Conservation (phyloP, 2,113 vertebrate species). For the Siphamia tubifer region DNA sequence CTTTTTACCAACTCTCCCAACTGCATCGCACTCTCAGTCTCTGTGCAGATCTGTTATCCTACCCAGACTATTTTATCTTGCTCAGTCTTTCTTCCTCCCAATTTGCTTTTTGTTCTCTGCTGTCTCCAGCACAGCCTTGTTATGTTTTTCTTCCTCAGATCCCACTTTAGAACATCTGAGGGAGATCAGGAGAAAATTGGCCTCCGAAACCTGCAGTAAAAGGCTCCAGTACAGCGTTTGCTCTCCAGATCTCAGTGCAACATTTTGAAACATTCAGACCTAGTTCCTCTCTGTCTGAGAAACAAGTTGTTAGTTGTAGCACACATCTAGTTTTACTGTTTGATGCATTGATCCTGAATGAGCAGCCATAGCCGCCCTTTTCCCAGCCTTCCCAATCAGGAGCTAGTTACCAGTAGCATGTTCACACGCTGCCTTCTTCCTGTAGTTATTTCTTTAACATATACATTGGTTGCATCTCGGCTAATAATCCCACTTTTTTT, state of each 20-base stretch:
- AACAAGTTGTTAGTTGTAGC: constrained; percentile 61
- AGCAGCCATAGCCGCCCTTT: constrained; percentile 27
- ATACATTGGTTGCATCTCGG: neutral
- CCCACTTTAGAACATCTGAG: constrained; percentile 76
- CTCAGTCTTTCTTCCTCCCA: constrained; percentile 68
- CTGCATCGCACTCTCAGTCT: constrained; percentile 57
- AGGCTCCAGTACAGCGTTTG: constrained; percentile 61
- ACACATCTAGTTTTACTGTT: constrained; percentile 48
- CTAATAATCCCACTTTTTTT: constrained; percentile 27
- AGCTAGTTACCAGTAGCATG: constrained; percentile 18
- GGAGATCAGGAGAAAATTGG: constrained; percentile 75
- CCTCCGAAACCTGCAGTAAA: constrained; percentile 71
- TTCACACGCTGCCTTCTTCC: neutral
- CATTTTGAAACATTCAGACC: constrained; percentile 64
- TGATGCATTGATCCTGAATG: constrained; percentile 46
- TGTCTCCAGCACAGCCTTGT: constrained; percentile 67
- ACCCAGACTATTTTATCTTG: constrained; percentile 68
- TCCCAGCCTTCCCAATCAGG: constrained; percentile 38
- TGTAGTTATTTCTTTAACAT: neutral
- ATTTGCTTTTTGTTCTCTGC: constrained; percentile 70
- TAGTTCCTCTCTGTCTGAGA: constrained; percentile 53
- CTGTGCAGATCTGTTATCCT: constrained; percentile 65
- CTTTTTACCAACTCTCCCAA: constrained; percentile 60
- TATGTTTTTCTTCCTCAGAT: constrained; percentile 75
- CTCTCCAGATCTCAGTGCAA: constrained; percentile 63